These are phyloP conservation scores for Drosophila fuyamai DNA, from an alignment of 1,140 invertebrate species.

Conservation along the genomic window DNA sequence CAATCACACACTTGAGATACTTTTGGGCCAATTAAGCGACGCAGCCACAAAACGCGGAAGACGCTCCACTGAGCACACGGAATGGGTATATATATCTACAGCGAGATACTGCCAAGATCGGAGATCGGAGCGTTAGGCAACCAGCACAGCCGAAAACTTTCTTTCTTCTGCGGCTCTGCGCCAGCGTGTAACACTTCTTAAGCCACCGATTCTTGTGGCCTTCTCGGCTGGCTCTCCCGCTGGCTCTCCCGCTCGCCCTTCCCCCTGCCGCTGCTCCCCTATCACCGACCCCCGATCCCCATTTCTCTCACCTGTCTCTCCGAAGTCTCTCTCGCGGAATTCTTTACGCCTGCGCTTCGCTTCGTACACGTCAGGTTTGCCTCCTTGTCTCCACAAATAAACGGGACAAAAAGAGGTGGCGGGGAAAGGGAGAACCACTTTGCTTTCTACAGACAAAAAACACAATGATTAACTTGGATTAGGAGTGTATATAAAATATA, in stretches of 20 bases:
- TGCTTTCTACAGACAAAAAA: conserved; percentile 6
- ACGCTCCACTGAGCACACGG: conserved; percentile 72
- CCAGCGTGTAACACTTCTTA: conserved; percentile 81
- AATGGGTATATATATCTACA: conserved; percentile 6
- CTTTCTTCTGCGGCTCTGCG: conserved; percentile 72
- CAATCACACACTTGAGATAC: conserved; percentile 81
- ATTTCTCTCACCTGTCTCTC: conserved; percentile 33
- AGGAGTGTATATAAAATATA: too few relatives aligned
- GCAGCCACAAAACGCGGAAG: conserved; percentile 58
- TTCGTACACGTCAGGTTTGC: conserved; percentile 68
- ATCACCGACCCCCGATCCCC: background rate
- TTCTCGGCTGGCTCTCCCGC: conserved; percentile 27
- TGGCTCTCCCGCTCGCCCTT: conserved; percentile 15
- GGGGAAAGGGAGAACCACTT: conserved; percentile 11
- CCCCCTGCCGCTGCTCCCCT: too few relatives aligned
- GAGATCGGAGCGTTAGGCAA: conserved; percentile 46
- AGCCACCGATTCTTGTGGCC: conserved; percentile 49
- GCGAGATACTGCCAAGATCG: conserved; percentile 11
- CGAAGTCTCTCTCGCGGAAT: conserved; percentile 34
- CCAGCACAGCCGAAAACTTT: conserved; percentile 79
- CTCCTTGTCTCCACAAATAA: conserved; percentile 42
- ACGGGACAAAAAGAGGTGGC: conserved; percentile 26
- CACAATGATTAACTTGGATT: background rate
- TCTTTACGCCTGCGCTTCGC: conserved; percentile 76
- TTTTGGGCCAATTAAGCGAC: conserved; percentile 77